phyloP scores from a whole-genome alignment of 2,888 invertebrate species.

The Bombylius discolor region DNA sequence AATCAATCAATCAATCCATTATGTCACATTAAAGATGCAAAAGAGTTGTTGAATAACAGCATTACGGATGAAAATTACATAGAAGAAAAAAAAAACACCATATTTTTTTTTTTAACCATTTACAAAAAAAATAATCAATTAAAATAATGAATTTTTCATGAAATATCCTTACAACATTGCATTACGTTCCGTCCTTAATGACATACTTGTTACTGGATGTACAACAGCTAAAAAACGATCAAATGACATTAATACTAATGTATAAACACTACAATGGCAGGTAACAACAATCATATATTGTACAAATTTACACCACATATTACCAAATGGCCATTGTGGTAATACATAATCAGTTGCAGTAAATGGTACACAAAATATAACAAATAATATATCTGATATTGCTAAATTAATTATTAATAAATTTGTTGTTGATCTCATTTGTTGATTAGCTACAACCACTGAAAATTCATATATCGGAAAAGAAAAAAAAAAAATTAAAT shows the following conservation, averaged over 20 bases:
- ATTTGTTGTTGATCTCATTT: constrained; percentile 89
- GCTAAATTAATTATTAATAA: constrained; percentile 82
- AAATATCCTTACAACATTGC: constrained; percentile 44
- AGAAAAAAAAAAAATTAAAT: not conserved
- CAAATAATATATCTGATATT: constrained; percentile 79
- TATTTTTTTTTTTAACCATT: too few relatives aligned
- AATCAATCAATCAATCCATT: too few relatives aligned
- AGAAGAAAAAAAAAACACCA: too few relatives aligned
- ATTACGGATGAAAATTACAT: too few relatives aligned
- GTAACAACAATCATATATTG: constrained; percentile 87
- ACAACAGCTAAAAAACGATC: constrained; percentile 89
- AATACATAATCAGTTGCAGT: constrained; percentile 83
- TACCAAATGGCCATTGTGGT: constrained; percentile 82
- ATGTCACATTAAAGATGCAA: too few relatives aligned
- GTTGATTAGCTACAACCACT: constrained; percentile 76
- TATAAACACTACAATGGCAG: constrained; percentile 87
- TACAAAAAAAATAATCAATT: too few relatives aligned
- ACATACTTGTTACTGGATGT: constrained; percentile 80
- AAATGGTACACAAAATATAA: constrained; percentile 87
- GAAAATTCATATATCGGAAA: constrained; percentile 11
- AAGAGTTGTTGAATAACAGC: too few relatives aligned
- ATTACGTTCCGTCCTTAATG: constrained; percentile 67
- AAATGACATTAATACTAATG: constrained; percentile 83
- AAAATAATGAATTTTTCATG: not conserved
- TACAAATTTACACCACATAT: constrained; percentile 69